Evolutionary conservation across 2,113 vertebrate species (phyloP), one percentile per base, ranked within the genome.

Genomic region (Percopsis transmontana): DNA sequence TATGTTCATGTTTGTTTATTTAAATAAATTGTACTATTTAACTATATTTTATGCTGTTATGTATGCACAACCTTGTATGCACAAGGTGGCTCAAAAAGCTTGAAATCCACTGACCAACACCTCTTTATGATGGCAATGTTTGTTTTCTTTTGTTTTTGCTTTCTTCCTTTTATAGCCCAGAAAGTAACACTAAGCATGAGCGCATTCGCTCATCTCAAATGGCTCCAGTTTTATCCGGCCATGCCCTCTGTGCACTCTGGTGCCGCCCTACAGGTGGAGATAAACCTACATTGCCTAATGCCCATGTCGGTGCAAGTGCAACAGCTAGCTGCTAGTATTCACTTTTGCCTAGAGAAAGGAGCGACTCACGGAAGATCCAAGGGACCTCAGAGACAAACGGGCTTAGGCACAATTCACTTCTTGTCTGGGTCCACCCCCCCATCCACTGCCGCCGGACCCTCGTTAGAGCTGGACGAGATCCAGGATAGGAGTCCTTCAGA

Each of bases 401-500:
- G 82, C 59, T 39, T 63, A n/a, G 95, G 95, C 0, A 89, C 92
- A 0, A 80, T 99, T 48, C 89, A 68, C 75, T 97, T 99, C 68
- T 42, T 77, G 0, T 78, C 87, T 42, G 48, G 1, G 27, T 19
- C 84, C 23, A 33, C 69, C 72, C 27, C 50, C 7, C 3, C 66
- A 73, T 20, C 87, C 61, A 23, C 71, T 0, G 85, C 65, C 21
- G 74, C 24, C 1, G 56, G 89, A 0, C 93, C 95, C 0, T 72
- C 91, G 0, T 79, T 95, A 84, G 97, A 99, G 74, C 77, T 99
- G 5, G 90, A 89, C 0, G 97, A 98, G 74, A 91, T 96, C 77
- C 93, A 94, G 9, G 97, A 98, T 83, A 75, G 94, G 42, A 98
- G 96, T 60, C 95, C 96, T 0, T 93, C 96, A 0, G 97, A 98